These are phyloP conservation scores for Rhincodon typus DNA, from an alignment of 2,797 vertebrate species.

Conservation along the genomic window DNA sequence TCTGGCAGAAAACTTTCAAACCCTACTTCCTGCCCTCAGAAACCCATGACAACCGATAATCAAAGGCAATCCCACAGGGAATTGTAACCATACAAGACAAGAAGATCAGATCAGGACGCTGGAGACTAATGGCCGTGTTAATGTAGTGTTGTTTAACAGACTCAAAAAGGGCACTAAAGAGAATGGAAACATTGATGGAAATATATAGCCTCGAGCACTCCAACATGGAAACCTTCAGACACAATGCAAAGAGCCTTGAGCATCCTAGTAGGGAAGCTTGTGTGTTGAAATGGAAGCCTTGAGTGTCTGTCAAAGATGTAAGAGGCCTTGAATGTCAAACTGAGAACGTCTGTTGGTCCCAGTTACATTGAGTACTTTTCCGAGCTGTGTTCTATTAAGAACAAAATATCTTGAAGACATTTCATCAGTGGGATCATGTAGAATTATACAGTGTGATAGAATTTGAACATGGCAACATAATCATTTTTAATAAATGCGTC, in stretches of 20 bases:
- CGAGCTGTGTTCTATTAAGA: not conserved
- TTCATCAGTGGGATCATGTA: not conserved
- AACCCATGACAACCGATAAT: not conserved
- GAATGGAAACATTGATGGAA: conserved; percentile 15
- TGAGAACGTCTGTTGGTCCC: not conserved
- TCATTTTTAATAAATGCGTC: not conserved
- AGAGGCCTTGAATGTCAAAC: not conserved
- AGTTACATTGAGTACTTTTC: conserved; percentile 7
- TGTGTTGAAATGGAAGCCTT: not conserved
- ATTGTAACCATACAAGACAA: not conserved
- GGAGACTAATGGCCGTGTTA: conserved; percentile 7
- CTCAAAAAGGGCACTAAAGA: not conserved
- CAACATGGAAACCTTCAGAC: not conserved
- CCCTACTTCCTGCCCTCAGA: conserved; percentile 15
- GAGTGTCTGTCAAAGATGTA: conserved; percentile 9
- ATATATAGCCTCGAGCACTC: not conserved
- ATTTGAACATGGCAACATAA: not conserved
- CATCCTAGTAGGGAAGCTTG: not conserved
- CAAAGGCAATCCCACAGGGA: conserved; percentile 19
- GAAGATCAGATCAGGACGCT: conserved; percentile 23
- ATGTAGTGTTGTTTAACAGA: not conserved
- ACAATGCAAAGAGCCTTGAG: conserved; percentile 1
- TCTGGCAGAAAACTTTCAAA: conserved; percentile 16
- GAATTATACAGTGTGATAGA: not conserved
- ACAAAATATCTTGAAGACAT: not conserved